phyloP scores from a whole-genome alignment of 1,140 invertebrate genomes.

The Ostrea edulis region DNA sequence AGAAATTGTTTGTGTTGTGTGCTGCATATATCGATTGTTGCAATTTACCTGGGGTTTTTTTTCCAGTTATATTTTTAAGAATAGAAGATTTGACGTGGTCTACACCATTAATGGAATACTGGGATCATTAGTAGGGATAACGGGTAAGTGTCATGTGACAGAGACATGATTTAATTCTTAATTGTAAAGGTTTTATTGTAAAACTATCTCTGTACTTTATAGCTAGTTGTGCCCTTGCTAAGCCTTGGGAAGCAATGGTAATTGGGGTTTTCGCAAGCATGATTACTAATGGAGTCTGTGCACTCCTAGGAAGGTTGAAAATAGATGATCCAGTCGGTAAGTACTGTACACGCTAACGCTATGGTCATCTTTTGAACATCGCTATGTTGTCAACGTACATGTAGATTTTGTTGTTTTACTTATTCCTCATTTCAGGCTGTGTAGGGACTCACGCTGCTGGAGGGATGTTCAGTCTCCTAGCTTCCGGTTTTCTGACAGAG shows the following conservation, averaged over 20 bases:
- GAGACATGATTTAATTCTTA: no score
- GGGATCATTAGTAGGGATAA: slow-evolving; percentile 92
- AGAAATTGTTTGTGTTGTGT: no score
- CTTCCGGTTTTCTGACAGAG: slow-evolving; percentile 93
- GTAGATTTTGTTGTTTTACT: background rate
- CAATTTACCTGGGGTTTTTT: background rate
- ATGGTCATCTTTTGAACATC: no score
- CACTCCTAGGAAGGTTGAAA: slow-evolving; percentile 87
- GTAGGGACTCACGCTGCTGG: slow-evolving; percentile 87
- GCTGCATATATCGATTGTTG: no score
- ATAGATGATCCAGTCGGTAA: slow-evolving; percentile 93
- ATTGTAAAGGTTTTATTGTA: background rate
- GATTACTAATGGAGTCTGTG: slow-evolving; percentile 86
- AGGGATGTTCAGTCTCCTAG: slow-evolving; percentile 84
- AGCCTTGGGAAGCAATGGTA: slow-evolving; percentile 90
- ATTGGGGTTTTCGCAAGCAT: slow-evolving; percentile 90
- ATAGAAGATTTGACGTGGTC: slow-evolving; percentile 89
- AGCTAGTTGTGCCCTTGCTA: slow-evolving; percentile 93
- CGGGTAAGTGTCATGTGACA: slow-evolving; percentile 81
- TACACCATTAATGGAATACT: slow-evolving; percentile 94
- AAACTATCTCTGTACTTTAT: slow-evolving; percentile 42
- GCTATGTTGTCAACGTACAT: no score
- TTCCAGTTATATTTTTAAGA: slow-evolving; percentile 83
- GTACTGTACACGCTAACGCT: slow-evolving; percentile 1
- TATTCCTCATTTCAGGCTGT: slow-evolving; percentile 55